These are phyloP conservation scores for Sparidentex hasta DNA, from an alignment of 2,797 vertebrate species.

Conservation along the genomic window DNA sequence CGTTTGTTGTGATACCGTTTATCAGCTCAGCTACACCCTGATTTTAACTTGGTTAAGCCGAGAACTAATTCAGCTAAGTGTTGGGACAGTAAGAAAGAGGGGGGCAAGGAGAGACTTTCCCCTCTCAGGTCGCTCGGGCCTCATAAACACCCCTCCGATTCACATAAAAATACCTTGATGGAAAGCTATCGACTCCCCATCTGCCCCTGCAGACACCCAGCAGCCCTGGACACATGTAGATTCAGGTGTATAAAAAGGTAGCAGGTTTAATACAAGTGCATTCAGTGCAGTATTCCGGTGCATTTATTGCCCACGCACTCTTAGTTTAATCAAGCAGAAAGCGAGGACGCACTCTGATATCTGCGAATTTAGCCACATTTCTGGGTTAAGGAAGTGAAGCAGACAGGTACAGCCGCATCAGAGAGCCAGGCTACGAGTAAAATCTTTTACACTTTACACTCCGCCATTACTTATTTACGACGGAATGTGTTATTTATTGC, in stretches of 20 bases:
- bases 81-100: not conserved
- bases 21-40: constrained; percentile 57
- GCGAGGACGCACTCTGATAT: constrained; percentile 8
- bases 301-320: constrained; percentile 7
- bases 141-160: constrained; percentile 54
- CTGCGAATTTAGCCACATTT: constrained; percentile 21
- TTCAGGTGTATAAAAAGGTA: not conserved
- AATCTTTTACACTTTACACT: constrained; percentile 11
- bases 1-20: constrained; percentile 61
- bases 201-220: constrained; percentile 5
- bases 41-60: constrained; percentile 29
- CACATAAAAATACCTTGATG: constrained; percentile 41
- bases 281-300: not conserved
- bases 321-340: constrained; percentile 34
- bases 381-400: constrained; percentile 7
- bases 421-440: not conserved
- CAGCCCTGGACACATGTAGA: constrained; percentile 1
- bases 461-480: constrained; percentile 34
- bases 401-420: constrained; percentile 20
- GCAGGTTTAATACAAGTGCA: not conserved
- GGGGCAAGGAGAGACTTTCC: constrained; percentile 63
- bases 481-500: constrained; percentile 32
- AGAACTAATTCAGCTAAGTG: constrained; percentile 15
- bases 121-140: constrained; percentile 56
- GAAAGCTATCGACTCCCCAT: constrained; percentile 14